Evolutionary conservation across 2,797 vertebrate genomes (phyloP), one percentile per base, ranked within the genome.

Genomic region (Semaprochilodus insignis): DNA sequence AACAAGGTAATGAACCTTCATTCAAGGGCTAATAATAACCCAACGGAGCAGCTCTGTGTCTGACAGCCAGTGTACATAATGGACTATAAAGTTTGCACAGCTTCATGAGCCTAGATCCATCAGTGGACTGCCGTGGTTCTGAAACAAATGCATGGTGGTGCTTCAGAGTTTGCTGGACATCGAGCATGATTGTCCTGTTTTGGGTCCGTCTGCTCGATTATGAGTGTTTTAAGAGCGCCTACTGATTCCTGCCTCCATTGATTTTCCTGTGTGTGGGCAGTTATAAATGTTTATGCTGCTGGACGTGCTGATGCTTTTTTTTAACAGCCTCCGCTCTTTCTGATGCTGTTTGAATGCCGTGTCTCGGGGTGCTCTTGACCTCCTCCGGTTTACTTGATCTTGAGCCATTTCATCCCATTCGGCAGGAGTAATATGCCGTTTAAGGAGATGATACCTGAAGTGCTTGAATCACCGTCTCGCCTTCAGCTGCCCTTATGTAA

Each of bases 11-110:
- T 78, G 69, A 85, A 70, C 54, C 70, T 59, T 55, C 19, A n/a
- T 67, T 77, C 70, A 78, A 75, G 74, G 77, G 55, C 70, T 82
- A 78, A 85, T 82, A 74, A 81, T 70, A 81, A 80, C 48, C 74
- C 74, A 84, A 66, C 65, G 74, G 79, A 66, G 65, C 73, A 67
- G 51, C 27, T 13, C 40, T 66, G 25, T 1, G 19, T 63, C 19
- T 77, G 59, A 74, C 75, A 81, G 70, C 44, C 31, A 54, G 62
- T 59, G 34, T 59, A 78, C 80, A 79, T 71, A 63, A 78, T 27
- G 48, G 51, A 71, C 54, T 31, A 51, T 54, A 55, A 75, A 63
- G 55, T 59, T 44, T 60, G 27, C 19, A n/a, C 34, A 36, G 80
- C 48, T 3, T 1, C 17, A 34, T 11, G 59, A 54, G 65, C 17